These are phyloP conservation scores for Anniella stebbinsi DNA, from an alignment of 2,797 vertebrate genomes.

Conservation along the genomic window DNA sequence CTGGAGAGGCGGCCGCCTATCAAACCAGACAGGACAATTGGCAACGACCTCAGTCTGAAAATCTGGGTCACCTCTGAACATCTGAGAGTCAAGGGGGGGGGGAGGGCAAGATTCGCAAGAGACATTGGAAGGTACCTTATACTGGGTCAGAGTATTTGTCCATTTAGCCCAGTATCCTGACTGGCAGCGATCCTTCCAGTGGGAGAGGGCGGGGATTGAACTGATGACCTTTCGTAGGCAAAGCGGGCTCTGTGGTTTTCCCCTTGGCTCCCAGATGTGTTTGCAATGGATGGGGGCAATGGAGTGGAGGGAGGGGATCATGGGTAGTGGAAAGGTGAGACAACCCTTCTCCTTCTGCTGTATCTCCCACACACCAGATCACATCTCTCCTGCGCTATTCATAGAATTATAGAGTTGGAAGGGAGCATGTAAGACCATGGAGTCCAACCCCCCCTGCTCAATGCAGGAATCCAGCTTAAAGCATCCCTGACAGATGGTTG, in stretches of 20 bases:
- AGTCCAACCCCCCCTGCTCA: too few relatives aligned
- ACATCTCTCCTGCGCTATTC: not conserved
- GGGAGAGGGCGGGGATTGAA: not conserved
- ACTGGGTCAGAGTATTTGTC: not conserved
- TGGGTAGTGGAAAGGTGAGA: not conserved
- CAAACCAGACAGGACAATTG: not conserved
- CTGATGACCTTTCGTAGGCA: not conserved
- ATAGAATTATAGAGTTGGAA: too few relatives aligned
- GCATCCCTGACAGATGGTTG: too few relatives aligned
- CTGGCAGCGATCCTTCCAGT: not conserved
- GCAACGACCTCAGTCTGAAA: not conserved
- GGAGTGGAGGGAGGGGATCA: not conserved
- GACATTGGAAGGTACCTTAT: not conserved
- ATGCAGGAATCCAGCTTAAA: too few relatives aligned
- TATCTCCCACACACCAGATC: not conserved
- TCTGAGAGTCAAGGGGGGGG: not conserved
- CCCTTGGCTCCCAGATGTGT: not conserved
- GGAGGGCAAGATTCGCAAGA: not conserved
- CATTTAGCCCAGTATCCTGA: not conserved
- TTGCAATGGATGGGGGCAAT: not conserved
- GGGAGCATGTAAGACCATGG: too few relatives aligned
- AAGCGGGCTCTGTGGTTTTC: not conserved
- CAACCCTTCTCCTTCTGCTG: not conserved
- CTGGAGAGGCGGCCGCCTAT: not conserved
- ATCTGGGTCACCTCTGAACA: not conserved